Conservation (phyloP, 53 echinoderm and acorn worm species). For the Apostichopus leukothele region DNA sequence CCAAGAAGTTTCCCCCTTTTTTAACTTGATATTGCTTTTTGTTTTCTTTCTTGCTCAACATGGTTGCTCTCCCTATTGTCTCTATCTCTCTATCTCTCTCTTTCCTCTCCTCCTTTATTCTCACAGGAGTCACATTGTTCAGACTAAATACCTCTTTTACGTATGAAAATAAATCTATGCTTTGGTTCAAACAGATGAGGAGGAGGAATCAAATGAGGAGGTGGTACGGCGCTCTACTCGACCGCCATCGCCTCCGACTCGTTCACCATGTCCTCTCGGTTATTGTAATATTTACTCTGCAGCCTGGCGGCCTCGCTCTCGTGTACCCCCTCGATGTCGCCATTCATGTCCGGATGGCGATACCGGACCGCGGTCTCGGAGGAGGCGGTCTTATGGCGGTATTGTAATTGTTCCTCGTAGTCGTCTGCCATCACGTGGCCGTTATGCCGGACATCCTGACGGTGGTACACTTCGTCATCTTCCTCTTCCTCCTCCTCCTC, state of each 20-base stretch:
- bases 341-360: conserved; percentile 31
- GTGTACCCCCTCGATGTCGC: not conserved
- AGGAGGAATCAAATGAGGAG: not conserved
- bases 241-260: not conserved
- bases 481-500: conserved; percentile 13
- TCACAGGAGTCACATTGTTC: not conserved
- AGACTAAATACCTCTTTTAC: not conserved
- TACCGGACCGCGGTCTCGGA: not conserved
- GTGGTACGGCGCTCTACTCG: not conserved
- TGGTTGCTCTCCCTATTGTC: not conserved
- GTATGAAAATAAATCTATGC: conserved; percentile 34
- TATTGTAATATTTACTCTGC: not conserved
- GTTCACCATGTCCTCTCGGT: not conserved
- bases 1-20: not conserved
- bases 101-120: not conserved
- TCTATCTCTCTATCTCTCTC: not conserved
- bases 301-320: conserved; percentile 4
- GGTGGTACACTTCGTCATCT: not conserved
- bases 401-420: not conserved
- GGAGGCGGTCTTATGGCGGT: not conserved
- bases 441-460: not conserved
- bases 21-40: conserved; percentile 1
- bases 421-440: conserved; percentile 11
- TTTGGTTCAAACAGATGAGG: conserved; percentile 36
- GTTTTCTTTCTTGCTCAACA: not conserved